Evolutionary conservation across 2,113 vertebrate genomes (phyloP), one percentile per base, ranked within the genome.

Genomic region (Dolichallabes microphthalmus): DNA sequence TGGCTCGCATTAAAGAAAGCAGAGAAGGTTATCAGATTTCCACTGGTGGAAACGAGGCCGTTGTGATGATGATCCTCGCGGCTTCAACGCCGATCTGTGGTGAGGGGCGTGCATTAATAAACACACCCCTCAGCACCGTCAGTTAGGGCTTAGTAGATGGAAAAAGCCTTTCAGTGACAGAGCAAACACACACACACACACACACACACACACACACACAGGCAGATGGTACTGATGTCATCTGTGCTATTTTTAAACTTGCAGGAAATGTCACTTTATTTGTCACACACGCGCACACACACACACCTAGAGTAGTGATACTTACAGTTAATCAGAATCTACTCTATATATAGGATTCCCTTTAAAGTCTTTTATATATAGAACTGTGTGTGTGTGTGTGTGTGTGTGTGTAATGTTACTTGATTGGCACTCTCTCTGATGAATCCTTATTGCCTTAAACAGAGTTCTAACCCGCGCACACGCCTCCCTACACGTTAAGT

Each of bases 221-320:
- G n/a, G 64, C 80, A 68, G 60, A 80, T 87, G 76, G 22, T 45
- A 76, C 76, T 82, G 80, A 86, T 76, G 83, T 83, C 64, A 83
- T 39, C 52, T 14, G 15, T 66, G 52, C 83, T 90, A 89, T 89
- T 90, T 89, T 75, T 87, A 88, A 80, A 73, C 61, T 10, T 73
- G 35, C 87, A 89, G 90, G 87, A 90, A 88, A 82, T 87, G 80
- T 87, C 63, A 39, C 61, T 60, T 57, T 71, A 19, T 58, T 30
- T 80, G 57, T 76, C 35, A 27, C 9, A 20, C 66, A 58, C 77
- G n/a, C 22, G 71, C 60, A 58, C 63, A 35, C n/a, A 30, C 27
- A 66, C 12, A 30, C 66, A 20, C 30, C n/a, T 30, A 66, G 13
- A 30, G 63, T 30, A 30, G 63, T 30, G 27, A 66, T 5, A 30